Evolutionary conservation across 2,888 invertebrate genomes (phyloP).

Genomic region (Dolomedes plantarius): DNA sequence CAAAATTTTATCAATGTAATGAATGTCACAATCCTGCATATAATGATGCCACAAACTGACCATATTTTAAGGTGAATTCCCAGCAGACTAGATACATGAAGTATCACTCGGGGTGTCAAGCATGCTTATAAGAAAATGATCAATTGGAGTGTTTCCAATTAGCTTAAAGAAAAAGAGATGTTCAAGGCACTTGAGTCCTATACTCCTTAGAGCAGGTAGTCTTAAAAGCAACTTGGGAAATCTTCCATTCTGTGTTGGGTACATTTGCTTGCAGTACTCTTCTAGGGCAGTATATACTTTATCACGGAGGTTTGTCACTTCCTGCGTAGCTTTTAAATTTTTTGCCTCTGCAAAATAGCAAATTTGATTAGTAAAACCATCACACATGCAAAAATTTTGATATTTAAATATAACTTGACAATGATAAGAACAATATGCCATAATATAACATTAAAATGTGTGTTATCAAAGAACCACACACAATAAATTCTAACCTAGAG

Average conservation of each 20-base stretch:
- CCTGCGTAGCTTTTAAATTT: slow-evolving; percentile 87
- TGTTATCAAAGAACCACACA: neutral
- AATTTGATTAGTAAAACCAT: too few species aligned
- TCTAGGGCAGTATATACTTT: slow-evolving; percentile 96
- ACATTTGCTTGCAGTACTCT: slow-evolving; percentile 92
- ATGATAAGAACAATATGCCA: neutral
- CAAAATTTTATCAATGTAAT: neutral
- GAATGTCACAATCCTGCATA: too few species aligned
- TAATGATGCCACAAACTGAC: neutral
- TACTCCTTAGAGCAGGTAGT: slow-evolving; percentile 91
- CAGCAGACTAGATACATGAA: slow-evolving; percentile 33
- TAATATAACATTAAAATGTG: neutral
- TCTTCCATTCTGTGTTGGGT: slow-evolving; percentile 93
- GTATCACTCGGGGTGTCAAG: slow-evolving; percentile 79
- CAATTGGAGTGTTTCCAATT: slow-evolving; percentile 90
- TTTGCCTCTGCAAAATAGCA: slow-evolving; percentile 90
- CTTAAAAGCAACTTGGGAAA: slow-evolving; percentile 95
- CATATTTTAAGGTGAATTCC: neutral
- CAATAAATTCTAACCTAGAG: neutral
- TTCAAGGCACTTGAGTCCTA: slow-evolving; percentile 94
- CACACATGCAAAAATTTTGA: too few species aligned
- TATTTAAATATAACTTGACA: too few species aligned
- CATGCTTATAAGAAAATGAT: slow-evolving; percentile 89
- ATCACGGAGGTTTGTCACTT: slow-evolving; percentile 91
- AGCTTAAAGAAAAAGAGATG: slow-evolving; percentile 96